Conservation (phyloP, 2,797 vertebrate species). For the Ambastaia sidthimunki region DNA sequence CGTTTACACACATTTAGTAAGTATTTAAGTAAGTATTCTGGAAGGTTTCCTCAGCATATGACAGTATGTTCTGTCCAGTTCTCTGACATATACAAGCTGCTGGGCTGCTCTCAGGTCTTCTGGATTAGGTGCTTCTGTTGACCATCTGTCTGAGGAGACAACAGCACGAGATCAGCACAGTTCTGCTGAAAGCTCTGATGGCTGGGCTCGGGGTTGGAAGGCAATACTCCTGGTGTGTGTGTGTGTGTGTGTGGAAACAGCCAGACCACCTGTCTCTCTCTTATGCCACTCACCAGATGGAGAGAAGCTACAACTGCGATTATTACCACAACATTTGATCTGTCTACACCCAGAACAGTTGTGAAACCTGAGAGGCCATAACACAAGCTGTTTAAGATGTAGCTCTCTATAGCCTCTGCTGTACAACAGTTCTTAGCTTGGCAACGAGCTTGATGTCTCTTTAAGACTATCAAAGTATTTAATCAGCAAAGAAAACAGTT, state of each 20-base stretch:
- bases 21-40: no score
- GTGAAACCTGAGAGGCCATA: constrained; percentile 36
- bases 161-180: constrained; percentile 40
- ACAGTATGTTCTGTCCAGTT: neutral
- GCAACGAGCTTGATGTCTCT: neutral
- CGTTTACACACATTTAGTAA: no score
- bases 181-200: constrained; percentile 38
- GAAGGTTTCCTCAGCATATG: neutral
- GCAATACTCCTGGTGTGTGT: constrained; percentile 31
- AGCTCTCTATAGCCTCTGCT: constrained; percentile 15
- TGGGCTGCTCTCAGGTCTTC: constrained; percentile 27
- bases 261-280: constrained; percentile 61
- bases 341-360: constrained; percentile 12
- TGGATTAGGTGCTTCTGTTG: constrained; percentile 45
- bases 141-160: constrained; percentile 47
- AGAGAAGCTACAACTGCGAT: constrained; percentile 19
- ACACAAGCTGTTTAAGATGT: constrained; percentile 27
- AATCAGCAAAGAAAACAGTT: neutral
- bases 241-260: constrained; percentile 24
- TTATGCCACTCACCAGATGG: constrained; percentile 60
- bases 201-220: constrained; percentile 36
- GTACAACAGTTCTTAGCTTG: constrained; percentile 2
- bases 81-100: neutral
- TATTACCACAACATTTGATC: constrained; percentile 42
- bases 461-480: neutral